These are phyloP conservation scores for Rhagonycha lutea DNA, from an alignment of 2,888 invertebrate species.

Conservation along the genomic window DNA sequence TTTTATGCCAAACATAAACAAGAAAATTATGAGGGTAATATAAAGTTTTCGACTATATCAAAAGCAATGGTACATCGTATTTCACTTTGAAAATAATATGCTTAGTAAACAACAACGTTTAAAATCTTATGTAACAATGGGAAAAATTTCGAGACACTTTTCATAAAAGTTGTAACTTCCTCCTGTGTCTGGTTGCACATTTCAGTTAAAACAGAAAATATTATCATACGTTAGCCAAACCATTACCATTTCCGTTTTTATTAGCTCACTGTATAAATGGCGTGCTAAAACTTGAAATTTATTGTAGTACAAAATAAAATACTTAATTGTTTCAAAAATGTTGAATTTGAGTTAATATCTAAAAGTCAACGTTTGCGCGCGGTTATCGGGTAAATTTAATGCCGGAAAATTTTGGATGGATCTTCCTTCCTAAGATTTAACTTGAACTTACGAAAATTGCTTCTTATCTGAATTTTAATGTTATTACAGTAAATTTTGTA, in stretches of 20 bases:
- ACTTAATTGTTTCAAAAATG: not conserved
- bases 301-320: not conserved
- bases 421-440: not conserved
- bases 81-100: not conserved
- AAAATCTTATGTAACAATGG: not conserved
- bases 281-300: not conserved
- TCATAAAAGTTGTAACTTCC: not conserved
- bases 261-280: slow-evolving; percentile 9
- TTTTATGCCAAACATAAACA: slow-evolving; percentile 15
- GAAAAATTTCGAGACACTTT: not conserved
- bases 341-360: not conserved
- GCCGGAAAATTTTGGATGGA: not conserved
- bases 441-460: slow-evolving; percentile 13
- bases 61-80: not conserved
- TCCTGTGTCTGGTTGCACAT: not conserved
- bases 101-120: not conserved
- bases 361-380: not conserved
- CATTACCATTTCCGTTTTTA: slow-evolving; percentile 19
- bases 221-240: slow-evolving; percentile 20
- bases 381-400: slow-evolving; percentile 3
- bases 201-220: slow-evolving; percentile 7
- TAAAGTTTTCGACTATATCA: slow-evolving; percentile 11
- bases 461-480: slow-evolving; percentile 30
- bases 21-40: slow-evolving; percentile 12
- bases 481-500: slow-evolving; percentile 45